Evolutionary conservation across 2,888 invertebrate genomes (phyloP).

Genomic region (Andrena dorsata): DNA sequence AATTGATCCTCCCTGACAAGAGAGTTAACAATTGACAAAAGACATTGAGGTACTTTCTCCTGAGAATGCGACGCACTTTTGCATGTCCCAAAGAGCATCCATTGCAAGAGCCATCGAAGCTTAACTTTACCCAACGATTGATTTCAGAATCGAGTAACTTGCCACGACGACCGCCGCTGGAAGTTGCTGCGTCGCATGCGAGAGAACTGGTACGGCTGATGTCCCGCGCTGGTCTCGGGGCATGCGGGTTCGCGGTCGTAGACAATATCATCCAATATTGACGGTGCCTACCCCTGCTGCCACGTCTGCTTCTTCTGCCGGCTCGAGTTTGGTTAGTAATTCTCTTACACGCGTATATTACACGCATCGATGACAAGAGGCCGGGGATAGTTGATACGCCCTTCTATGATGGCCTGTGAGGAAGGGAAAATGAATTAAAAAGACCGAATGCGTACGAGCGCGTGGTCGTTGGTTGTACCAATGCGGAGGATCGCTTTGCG

Average conservation of each 20-base stretch:
- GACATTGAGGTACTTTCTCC: too few species aligned
- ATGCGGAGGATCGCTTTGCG: constrained; percentile 28
- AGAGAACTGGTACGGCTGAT: constrained; percentile 95
- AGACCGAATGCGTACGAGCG: constrained; percentile 16
- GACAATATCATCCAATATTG: constrained; percentile 92
- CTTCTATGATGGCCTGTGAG: constrained; percentile 23
- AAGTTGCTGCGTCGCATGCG: constrained; percentile 96
- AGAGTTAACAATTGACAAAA: too few species aligned
- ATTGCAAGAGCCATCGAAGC: neutral
- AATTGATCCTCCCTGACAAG: too few species aligned
- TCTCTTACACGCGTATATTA: constrained; percentile 37
- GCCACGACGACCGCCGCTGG: constrained; percentile 96
- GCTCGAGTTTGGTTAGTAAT: constrained; percentile 82
- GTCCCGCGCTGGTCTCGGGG: constrained; percentile 95
- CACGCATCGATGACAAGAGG: constrained; percentile 42
- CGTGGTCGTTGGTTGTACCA: constrained; percentile 15
- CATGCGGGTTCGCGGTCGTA: constrained; percentile 97
- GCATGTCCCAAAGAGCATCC: neutral
- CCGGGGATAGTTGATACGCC: constrained; percentile 54
- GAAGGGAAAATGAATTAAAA: neutral
- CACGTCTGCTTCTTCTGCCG: constrained; percentile 82
- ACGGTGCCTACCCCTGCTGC: constrained; percentile 84
- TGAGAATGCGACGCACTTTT: too few species aligned
- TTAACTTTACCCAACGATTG: neutral
- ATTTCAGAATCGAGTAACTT: constrained; percentile 94